Evolutionary conservation across 2,113 vertebrate species (phyloP).

Genomic region (Mugil cephalus): DNA sequence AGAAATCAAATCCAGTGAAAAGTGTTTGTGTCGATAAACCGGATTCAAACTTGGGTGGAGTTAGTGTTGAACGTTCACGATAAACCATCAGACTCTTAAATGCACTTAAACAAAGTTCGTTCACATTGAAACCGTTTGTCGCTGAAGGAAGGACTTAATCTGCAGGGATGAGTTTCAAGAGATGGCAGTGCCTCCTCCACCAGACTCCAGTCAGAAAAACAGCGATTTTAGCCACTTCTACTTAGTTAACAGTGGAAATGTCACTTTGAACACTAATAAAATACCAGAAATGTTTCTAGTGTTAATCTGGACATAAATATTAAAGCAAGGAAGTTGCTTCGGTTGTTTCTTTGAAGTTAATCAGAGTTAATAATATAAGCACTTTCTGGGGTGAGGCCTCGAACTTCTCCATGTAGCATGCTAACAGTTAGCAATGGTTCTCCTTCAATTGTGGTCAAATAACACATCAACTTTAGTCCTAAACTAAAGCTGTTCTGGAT

Average conservation of each 20-base stretch:
- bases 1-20: too few species aligned
- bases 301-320: neutral
- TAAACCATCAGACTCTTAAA: slow-evolving; percentile 20
- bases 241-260: neutral
- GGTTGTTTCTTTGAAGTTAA: slow-evolving; percentile 13
- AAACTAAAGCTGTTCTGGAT: too few species aligned
- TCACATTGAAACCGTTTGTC: slow-evolving; percentile 46
- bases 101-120: slow-evolving; percentile 53
- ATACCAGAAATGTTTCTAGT: neutral
- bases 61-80: slow-evolving; percentile 22
- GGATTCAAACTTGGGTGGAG: neutral
- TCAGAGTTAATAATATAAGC: slow-evolving; percentile 59
- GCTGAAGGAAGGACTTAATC: slow-evolving; percentile 46
- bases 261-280: neutral
- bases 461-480: neutral
- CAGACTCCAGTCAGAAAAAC: neutral
- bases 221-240: neutral
- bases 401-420: slow-evolving; percentile 25
- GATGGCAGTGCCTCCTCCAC: neutral
- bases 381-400: slow-evolving; percentile 71
- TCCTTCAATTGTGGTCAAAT: slow-evolving; percentile 58
- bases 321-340: neutral
- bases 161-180: slow-evolving; percentile 9
- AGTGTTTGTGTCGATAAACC: too few species aligned
- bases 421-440: slow-evolving; percentile 51